Evolutionary conservation across 2,888 invertebrate species (phyloP).

Genomic region (Noctua comes): DNA sequence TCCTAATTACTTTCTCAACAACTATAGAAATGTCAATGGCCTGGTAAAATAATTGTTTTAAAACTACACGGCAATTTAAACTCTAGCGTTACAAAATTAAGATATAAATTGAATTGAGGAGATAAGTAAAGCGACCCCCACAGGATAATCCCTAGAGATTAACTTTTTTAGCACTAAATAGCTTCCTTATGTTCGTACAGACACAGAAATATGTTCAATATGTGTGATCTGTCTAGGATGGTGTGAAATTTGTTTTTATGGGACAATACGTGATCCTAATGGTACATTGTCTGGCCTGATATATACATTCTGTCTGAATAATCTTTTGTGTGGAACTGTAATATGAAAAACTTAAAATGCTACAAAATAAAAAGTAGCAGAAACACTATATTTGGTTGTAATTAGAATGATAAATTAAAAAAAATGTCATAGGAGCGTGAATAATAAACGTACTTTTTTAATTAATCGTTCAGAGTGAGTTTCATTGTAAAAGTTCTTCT

Average conservation of each 20-base stretch:
- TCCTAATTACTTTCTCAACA: conserved; percentile 45
- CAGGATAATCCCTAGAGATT: conserved; percentile 77
- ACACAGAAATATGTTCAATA: conserved; percentile 67
- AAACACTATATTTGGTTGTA: no score
- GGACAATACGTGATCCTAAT: conserved; percentile 1
- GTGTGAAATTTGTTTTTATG: conserved; percentile 28
- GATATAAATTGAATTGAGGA: conserved; percentile 36
- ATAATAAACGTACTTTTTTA: no score
- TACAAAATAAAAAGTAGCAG: not conserved
- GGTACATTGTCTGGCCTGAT: not conserved
- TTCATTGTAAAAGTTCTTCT: not conserved
- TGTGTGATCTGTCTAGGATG: conserved; percentile 48
- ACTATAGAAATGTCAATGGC: conserved; percentile 57
- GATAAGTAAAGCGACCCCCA: conserved; percentile 66
- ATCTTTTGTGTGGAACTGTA: not conserved
- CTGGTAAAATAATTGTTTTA: conserved; percentile 35
- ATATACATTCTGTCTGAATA: not conserved
- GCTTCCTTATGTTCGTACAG: conserved; percentile 66
- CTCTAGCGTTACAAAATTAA: rapidly evolving
- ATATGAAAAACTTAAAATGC: not conserved
- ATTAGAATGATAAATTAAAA: no score
- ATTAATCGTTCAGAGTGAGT: not conserved
- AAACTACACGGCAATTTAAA: conserved; percentile 29
- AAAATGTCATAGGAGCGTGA: no score
- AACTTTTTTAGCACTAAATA: conserved; percentile 68